Evolutionary conservation across 2,888 invertebrate species (phyloP).

Genomic region (Spodoptera exigua): DNA sequence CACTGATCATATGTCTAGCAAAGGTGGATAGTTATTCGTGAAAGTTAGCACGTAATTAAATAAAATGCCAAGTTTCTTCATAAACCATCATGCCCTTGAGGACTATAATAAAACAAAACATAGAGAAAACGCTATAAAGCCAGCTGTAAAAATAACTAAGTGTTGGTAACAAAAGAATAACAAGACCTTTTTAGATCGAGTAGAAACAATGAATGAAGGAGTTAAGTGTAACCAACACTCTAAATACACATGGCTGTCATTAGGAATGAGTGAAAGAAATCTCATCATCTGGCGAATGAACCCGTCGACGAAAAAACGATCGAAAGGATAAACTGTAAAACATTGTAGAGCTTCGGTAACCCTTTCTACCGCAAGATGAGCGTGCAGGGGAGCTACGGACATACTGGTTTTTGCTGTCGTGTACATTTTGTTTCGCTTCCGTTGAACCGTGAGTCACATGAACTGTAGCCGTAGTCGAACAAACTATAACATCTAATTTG

Average conservation of each 20-base stretch:
- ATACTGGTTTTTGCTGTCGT: slow-evolving; percentile 67
- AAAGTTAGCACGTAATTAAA: slow-evolving; percentile 30
- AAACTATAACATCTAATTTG: slow-evolving; percentile 74
- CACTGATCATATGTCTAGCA: neutral
- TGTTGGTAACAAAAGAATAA: slow-evolving; percentile 11
- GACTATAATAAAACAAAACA: slow-evolving; percentile 29
- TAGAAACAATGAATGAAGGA: slow-evolving; percentile 38
- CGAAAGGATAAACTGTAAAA: slow-evolving; percentile 50
- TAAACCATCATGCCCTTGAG: slow-evolving; percentile 10
- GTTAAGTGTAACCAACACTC: slow-evolving; percentile 8
- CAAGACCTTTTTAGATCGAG: slow-evolving; percentile 16
- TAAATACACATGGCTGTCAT: slow-evolving; percentile 55
- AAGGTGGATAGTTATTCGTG: slow-evolving; percentile 11
- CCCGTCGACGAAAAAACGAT: slow-evolving; percentile 46
- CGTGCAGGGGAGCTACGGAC: slow-evolving; percentile 61
- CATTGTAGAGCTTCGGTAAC: slow-evolving; percentile 52
- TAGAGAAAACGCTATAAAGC: slow-evolving; percentile 37
- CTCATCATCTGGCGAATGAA: slow-evolving; percentile 66
- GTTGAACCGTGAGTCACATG: slow-evolving; percentile 75
- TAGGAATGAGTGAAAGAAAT: slow-evolving; percentile 52
- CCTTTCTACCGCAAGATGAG: slow-evolving; percentile 36
- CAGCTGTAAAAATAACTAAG: slow-evolving; percentile 27
- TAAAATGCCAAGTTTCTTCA: slow-evolving; percentile 35
- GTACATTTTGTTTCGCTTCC: slow-evolving; percentile 73
- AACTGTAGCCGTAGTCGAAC: slow-evolving; percentile 67